Conservation (phyloP, 2,797 vertebrate genomes). For the Hoplostethus mediterraneus region DNA sequence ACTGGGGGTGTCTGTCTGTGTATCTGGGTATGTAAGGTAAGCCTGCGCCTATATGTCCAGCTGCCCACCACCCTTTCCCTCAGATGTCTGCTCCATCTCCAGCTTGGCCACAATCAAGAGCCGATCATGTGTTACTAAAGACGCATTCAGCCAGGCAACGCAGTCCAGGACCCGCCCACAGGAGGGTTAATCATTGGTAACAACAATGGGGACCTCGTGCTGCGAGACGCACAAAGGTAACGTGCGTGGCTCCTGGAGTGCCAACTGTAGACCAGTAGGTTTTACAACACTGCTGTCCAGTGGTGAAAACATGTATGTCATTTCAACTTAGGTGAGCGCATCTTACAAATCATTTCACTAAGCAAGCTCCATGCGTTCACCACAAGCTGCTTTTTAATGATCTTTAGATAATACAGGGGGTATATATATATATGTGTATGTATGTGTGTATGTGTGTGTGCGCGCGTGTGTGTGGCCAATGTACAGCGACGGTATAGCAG, state of each 20-base stretch:
- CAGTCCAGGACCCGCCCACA: constrained; percentile 40
- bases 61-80: not conserved
- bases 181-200: constrained; percentile 58
- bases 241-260: too few relatives aligned
- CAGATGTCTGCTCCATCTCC: constrained; percentile 8
- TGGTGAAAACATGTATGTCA: not conserved
- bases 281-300: constrained; percentile 5
- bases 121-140: constrained; percentile 39
- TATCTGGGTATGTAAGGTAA: too few relatives aligned
- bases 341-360: too few relatives aligned
- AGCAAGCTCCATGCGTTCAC: too few relatives aligned
- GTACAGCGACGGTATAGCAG: constrained; percentile 8
- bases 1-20: too few relatives aligned
- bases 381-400: not conserved
- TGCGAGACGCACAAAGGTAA: constrained; percentile 34
- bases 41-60: too few relatives aligned
- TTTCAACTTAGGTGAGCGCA: constrained; percentile 14
- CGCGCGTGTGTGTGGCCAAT: not conserved
- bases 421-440: too few relatives aligned
- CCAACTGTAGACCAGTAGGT: too few relatives aligned
- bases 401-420: not conserved
- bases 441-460: too few relatives aligned
- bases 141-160: not conserved
- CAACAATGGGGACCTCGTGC: constrained; percentile 57
- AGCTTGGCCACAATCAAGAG: not conserved